A percentile compares a stretch with the other conserved stretches of the same genome.
phyloP scores from a whole-genome alignment of 2,888 invertebrate species.

The Eulithis prunata region DNA sequence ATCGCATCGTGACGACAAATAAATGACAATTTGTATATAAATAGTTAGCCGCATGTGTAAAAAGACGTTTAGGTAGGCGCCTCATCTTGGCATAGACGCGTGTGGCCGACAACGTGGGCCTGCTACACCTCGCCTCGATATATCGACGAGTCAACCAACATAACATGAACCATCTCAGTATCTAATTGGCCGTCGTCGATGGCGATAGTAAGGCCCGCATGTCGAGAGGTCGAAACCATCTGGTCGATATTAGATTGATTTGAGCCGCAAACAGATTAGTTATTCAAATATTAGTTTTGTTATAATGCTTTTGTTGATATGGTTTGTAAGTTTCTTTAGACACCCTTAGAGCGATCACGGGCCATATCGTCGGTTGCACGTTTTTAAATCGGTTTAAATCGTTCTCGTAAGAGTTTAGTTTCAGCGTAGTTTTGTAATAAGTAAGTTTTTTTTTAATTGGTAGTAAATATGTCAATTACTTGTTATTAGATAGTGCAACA shows the following conservation, averaged over 20 bases:
- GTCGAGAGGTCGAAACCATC: constrained; percentile 77
- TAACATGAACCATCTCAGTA: constrained; percentile 5
- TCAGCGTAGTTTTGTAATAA: constrained; percentile 32
- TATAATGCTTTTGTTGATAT: constrained; percentile 72
- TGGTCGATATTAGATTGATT: constrained; percentile 82
- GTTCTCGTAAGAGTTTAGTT: constrained; percentile 27
- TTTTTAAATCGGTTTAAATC: constrained; percentile 28
- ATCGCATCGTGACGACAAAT: constrained; percentile 74
- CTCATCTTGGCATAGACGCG: constrained; percentile 55
- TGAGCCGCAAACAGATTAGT: constrained; percentile 77
- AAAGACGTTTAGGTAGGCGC: constrained; percentile 68
- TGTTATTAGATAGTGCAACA: constrained; percentile 36
- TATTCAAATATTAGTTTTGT: constrained; percentile 74
- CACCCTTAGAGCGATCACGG: constrained; percentile 68
- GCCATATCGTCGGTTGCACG: constrained; percentile 48
- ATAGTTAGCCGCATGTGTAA: constrained; percentile 83
- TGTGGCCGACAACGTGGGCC: constrained; percentile 51
- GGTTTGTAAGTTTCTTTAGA: constrained; percentile 73
- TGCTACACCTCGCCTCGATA: constrained; percentile 32
- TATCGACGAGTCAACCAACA: constrained; percentile 29
- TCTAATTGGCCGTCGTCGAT: constrained; percentile 37
- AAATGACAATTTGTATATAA: constrained; percentile 77
- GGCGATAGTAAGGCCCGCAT: constrained; percentile 54
- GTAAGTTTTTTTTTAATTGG: constrained; percentile 35
- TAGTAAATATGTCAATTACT: constrained; percentile 42